Conservation (phyloP, 2,888 invertebrate genomes). For the Morinoia aosen region DNA sequence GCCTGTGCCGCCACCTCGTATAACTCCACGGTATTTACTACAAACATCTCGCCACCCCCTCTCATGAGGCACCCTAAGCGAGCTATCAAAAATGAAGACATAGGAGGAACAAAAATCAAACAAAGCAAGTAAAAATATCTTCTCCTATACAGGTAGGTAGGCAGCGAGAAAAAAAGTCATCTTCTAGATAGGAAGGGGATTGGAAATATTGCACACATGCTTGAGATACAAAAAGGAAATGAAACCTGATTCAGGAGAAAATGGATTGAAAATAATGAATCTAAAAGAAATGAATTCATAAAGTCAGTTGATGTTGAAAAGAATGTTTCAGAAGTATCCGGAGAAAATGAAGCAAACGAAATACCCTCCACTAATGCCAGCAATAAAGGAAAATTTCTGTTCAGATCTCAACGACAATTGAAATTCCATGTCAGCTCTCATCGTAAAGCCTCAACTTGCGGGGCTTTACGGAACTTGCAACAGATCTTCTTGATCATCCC, state of each 20-base stretch:
- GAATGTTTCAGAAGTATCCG: neutral
- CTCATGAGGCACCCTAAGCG: neutral
- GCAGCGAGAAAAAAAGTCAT: too few species aligned
- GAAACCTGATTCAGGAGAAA: neutral
- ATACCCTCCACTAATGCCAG: neutral
- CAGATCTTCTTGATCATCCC: neutral
- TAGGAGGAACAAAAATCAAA: neutral
- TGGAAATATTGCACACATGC: too few species aligned
- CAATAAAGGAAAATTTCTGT: neutral
- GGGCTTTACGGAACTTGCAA: neutral
- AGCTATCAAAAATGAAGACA: neutral
- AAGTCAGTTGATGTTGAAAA: neutral
- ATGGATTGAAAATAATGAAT: neutral
- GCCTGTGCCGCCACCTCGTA: conserved; percentile 6
- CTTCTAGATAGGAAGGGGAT: too few species aligned
- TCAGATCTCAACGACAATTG: neutral
- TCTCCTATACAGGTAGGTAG: too few species aligned
- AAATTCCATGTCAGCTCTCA: neutral
- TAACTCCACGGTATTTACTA: conserved; percentile 33
- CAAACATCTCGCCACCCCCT: neutral
- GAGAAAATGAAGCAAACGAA: neutral
- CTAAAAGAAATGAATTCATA: neutral
- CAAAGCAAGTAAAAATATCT: neutral
- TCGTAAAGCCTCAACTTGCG: neutral
- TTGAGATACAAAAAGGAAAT: too few species aligned